A percentile compares a stretch with the other conserved stretches of the same genome.
Conservation (phyloP, 2,113 vertebrate genomes). For the Anthoscopus minutus region DNA sequence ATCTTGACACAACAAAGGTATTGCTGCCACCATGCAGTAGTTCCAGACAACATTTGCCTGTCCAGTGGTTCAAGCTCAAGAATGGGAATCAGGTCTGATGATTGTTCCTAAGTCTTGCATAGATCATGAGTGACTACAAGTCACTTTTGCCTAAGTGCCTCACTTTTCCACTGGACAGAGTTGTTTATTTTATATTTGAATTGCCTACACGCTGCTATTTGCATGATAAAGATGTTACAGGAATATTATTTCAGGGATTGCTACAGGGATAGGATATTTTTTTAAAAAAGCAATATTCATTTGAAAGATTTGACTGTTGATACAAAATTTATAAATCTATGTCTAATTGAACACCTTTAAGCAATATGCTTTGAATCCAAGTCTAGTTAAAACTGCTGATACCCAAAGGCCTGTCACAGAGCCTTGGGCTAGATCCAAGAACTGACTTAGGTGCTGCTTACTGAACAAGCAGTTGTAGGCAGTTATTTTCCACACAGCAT, state of each 20-base stretch:
- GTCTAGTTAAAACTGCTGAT: background rate
- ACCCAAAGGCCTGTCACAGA: slow-evolving; percentile 38
- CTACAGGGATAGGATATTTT: slow-evolving; percentile 20
- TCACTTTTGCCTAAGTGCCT: slow-evolving; percentile 63
- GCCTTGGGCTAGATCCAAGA: slow-evolving; percentile 59
- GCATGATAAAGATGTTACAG: slow-evolving; percentile 44
- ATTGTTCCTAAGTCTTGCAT: slow-evolving; percentile 13
- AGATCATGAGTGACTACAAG: slow-evolving; percentile 8
- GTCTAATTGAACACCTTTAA: slow-evolving; percentile 20
- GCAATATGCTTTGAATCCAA: slow-evolving; percentile 24
- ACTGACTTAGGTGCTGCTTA: slow-evolving; percentile 48
- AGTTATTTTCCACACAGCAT: background rate
- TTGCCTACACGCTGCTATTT: slow-evolving; percentile 57
- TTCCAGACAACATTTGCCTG: background rate
- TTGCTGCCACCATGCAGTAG: background rate
- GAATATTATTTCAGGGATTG: slow-evolving; percentile 65
- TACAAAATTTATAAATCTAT: slow-evolving; percentile 39
- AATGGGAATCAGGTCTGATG: background rate
- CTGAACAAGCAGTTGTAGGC: slow-evolving; percentile 31
- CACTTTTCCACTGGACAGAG: slow-evolving; percentile 46
- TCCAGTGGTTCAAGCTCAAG: slow-evolving; percentile 49
- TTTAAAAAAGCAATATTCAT: slow-evolving; percentile 57
- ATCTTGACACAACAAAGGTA: background rate
- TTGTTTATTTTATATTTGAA: slow-evolving; percentile 33
- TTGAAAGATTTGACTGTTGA: slow-evolving; percentile 54